A percentile compares a stretch with the other conserved stretches of the same genome.
Evolutionary conservation across 2,113 vertebrate species (phyloP).

Genomic region (Corythoichthys intestinalis): DNA sequence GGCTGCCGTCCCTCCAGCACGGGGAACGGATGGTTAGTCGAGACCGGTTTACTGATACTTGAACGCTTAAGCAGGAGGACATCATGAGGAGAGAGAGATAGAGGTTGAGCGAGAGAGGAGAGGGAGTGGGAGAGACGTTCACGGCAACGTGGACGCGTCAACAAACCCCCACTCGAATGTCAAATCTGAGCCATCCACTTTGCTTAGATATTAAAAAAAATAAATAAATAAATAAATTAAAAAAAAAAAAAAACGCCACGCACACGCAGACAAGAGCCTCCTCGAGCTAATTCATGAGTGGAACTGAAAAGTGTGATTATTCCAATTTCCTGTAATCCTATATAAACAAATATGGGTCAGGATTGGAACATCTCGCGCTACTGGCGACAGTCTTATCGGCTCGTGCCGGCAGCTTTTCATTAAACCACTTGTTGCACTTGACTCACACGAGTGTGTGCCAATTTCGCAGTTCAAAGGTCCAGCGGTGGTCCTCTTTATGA

Average conservation of each 20-base stretch:
- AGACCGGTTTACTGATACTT: constrained; percentile 68
- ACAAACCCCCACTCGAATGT: constrained; percentile 13
- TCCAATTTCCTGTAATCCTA: constrained; percentile 10
- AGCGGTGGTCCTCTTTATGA: too few relatives aligned
- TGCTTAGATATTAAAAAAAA: background rate
- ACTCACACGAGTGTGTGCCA: constrained; percentile 17
- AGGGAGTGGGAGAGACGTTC: constrained; percentile 12
- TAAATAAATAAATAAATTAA: too few relatives aligned
- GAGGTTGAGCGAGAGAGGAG: background rate
- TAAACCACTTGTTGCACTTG: constrained; percentile 23
- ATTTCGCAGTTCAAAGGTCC: constrained; percentile 33
- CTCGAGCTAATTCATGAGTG: background rate
- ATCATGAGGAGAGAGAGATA: background rate
- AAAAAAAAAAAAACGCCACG: constrained; percentile 5
- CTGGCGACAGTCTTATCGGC: constrained; percentile 13
- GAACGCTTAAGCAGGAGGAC: constrained; percentile 7
- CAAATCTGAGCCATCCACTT: constrained; percentile 22
- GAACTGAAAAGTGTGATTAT: constrained; percentile 30
- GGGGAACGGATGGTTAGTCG: constrained; percentile 58
- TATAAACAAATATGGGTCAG: background rate
- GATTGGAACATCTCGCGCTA: background rate
- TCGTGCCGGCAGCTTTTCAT: constrained; percentile 1
- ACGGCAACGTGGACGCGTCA: constrained; percentile 20
- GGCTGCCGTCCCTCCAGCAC: constrained; percentile 32
- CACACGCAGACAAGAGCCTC: background rate